phyloP scores from a whole-genome alignment of 2,888 invertebrate species.

The Tethea ocularis region DNA sequence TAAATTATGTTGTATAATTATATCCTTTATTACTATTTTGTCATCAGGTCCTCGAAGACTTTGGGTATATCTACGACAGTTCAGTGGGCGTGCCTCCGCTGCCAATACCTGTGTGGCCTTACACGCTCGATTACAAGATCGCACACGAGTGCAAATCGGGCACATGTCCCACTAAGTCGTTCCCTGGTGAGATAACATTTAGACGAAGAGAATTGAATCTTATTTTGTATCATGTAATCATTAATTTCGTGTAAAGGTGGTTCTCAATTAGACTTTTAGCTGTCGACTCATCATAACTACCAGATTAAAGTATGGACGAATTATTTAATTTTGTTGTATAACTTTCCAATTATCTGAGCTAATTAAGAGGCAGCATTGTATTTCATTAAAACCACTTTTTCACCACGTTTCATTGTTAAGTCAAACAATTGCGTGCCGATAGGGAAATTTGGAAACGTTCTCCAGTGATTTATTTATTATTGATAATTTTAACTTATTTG shows the following conservation, averaged over 20 bases:
- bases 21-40: neutral
- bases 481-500: too few species aligned
- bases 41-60: constrained; percentile 93
- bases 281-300: too few species aligned
- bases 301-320: neutral
- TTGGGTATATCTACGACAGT: constrained; percentile 96
- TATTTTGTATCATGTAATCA: too few species aligned
- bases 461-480: neutral
- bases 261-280: too few species aligned
- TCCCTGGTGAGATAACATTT: constrained; percentile 86
- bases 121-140: constrained; percentile 96
- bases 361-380: neutral
- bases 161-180: constrained; percentile 94
- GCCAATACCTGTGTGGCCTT: constrained; percentile 95
- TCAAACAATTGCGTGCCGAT: neutral
- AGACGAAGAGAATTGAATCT: neutral
- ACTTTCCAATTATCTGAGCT: neutral
- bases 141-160: constrained; percentile 96
- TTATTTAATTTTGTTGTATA: neutral
- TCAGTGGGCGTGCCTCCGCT: constrained; percentile 93
- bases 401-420: neutral
- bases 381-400: neutral
- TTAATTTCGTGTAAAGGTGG: too few species aligned
- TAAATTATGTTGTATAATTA: too few species aligned
- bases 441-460: neutral